phyloP scores from a whole-genome alignment of 92 coral and sea anemone species.

The Parazoanthus darwini region DNA sequence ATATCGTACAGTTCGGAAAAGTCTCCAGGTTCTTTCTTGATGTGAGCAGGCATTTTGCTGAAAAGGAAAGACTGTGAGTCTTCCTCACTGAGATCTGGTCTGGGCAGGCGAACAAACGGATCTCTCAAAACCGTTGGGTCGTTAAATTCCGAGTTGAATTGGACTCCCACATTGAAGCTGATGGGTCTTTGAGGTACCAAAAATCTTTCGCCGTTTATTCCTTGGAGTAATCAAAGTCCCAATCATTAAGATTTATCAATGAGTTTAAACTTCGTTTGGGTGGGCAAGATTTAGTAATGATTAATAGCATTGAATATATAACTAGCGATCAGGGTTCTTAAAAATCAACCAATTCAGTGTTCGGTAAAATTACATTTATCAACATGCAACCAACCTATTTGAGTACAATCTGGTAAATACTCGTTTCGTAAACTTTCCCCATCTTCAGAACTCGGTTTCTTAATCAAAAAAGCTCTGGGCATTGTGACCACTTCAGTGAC shows the following conservation, averaged over 20 bases:
- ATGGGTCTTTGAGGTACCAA: not conserved
- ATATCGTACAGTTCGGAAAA: constrained; percentile 15
- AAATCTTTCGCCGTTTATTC: not conserved
- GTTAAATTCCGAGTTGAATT: not conserved
- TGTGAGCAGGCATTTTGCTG: not conserved
- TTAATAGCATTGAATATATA: constrained; percentile 13
- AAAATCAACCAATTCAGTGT: constrained; percentile 9
- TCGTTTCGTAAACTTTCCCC: not conserved
- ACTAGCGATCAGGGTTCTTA: not conserved
- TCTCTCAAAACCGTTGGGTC: not conserved
- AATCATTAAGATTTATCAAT: not conserved
- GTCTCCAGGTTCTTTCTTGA: constrained; percentile 21
- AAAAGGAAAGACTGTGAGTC: not conserved
- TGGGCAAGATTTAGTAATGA: constrained; percentile 2
- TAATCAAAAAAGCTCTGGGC: constrained; percentile 42
- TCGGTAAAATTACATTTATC: constrained; percentile 17
- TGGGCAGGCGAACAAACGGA: not conserved
- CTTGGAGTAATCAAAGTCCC: not conserved
- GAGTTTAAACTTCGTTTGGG: not conserved
- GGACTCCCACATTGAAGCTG: constrained; percentile 21
- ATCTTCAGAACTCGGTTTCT: constrained; percentile 16
- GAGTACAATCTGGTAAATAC: not conserved
- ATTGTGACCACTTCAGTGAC: constrained; percentile 6
- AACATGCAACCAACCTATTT: constrained; percentile 20
- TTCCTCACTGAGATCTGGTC: not conserved